phyloP scores from a whole-genome alignment of 2,888 invertebrate species.

The Gari tellinella region DNA sequence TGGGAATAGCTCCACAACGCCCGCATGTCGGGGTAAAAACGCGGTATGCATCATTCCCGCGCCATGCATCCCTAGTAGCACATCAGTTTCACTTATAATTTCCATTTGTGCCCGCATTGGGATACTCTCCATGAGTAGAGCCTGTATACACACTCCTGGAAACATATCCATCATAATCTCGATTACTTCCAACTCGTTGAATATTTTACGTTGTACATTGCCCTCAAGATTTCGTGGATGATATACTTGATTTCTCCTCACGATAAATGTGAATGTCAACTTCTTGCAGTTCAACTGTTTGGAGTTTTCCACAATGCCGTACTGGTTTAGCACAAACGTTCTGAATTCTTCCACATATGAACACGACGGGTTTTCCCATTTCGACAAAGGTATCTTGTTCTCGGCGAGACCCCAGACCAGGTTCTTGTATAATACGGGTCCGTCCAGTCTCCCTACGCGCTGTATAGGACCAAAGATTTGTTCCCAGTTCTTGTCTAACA shows the following conservation, averaged over 20 bases:
- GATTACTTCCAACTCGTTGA: background rate
- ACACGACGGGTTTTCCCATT: background rate
- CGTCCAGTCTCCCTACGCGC: background rate
- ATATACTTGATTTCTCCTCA: background rate
- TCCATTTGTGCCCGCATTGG: constrained; percentile 1
- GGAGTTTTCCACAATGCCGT: constrained; percentile 10
- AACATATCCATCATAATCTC: background rate
- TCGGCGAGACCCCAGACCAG: background rate
- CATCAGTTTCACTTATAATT: background rate
- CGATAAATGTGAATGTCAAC: background rate
- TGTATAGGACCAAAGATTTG: background rate
- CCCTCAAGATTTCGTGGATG: background rate
- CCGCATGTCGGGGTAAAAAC: background rate
- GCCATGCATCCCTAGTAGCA: background rate
- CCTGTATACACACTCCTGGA: background rate
- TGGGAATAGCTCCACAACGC: background rate
- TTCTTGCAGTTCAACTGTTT: constrained; percentile 17
- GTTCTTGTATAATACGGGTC: background rate
- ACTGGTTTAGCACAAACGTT: background rate
- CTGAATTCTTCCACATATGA: constrained; percentile 1
- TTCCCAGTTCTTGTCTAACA: background rate
- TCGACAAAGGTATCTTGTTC: background rate
- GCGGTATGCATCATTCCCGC: background rate
- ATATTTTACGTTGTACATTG: constrained; percentile 1
- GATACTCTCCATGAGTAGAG: background rate